Percentiles rank a stretch among this genome's conserved stretches.
phyloP scores from a whole-genome alignment of 2,797 vertebrate species.

The Coccyzus lansbergi region DNA sequence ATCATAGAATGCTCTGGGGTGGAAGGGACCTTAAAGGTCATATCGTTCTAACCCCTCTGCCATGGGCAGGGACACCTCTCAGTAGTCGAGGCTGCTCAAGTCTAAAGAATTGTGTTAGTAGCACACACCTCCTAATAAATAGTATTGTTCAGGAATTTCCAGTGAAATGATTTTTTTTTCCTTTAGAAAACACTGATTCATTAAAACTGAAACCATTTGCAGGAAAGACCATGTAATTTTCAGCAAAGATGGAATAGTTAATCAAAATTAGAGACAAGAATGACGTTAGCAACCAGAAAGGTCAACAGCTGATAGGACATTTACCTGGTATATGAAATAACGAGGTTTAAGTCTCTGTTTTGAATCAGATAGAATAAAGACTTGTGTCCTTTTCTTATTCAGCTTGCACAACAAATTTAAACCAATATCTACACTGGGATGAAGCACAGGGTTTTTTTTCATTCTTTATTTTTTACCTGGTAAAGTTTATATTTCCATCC shows the following conservation, averaged over 20 bases:
- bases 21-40: too few relatives aligned
- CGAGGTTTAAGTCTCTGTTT: background rate
- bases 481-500: background rate
- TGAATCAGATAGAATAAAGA: background rate
- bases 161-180: background rate
- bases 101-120: background rate
- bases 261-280: background rate
- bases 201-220: background rate
- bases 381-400: background rate
- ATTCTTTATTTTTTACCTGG: background rate
- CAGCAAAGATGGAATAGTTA: background rate
- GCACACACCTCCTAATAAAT: background rate
- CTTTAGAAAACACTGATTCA: background rate
- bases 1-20: too few relatives aligned
- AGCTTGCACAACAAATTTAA: background rate
- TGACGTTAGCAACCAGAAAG: background rate
- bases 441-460: background rate
- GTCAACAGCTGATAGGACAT: background rate
- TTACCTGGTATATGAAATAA: background rate
- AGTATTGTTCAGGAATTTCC: background rate
- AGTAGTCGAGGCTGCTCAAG: too few relatives aligned
- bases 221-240: background rate
- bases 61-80: too few relatives aligned
- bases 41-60: too few relatives aligned
- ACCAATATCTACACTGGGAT: background rate